Base-by-base conservation (phyloP, 2,797 vertebrate genomes). In the Allobates femoralis region DNA sequence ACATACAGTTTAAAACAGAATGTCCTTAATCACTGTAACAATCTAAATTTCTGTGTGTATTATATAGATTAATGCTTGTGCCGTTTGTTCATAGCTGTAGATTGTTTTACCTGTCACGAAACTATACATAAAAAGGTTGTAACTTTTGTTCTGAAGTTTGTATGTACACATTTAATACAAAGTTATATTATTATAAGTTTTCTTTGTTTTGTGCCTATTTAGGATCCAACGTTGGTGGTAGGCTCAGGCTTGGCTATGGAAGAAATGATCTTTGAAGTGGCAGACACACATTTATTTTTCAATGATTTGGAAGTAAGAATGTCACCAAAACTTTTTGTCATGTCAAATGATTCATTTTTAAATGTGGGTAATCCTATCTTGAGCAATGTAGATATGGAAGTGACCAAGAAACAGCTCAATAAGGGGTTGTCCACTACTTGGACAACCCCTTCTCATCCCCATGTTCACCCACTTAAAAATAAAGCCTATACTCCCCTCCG, bases 191-290 rank as follows among this genome's bases (percentile, higher is more conserved):
- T 30, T 15, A 60, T 37, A 46, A 46, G 23, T 60, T 26, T 18
- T 3, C 30, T 5, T 32, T 23, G 1, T 34, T 30, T 81, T 85
- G 78, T 53, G 28, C 75, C 21, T 12, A 21, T 79, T 90, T 86
- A 99, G 98, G 98, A 99, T 88, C 96, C 97, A 1, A 95, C 97
- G 1, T 94, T 97, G 0, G 96, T 99, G 90, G 95, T 99, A 89
- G 98, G 98, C 91, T 92, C 98, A 88, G 98, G 98, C 56, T 92
- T 99, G 88, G 97, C 97, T 86, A 99, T 99, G 98, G 98, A 99
- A 93, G 98, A 99, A 93, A 95, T 99, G 93, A 99, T 99, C 92
- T 99, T 99, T 90, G 97, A 99, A 94, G 96, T 99, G 71, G 98
- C 98, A 46, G 98, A 99, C 93, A 99, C 97, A 23, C 98, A 99